Evolutionary conservation across 2,113 vertebrate species (phyloP).

Genomic region (Rhombomys opimus): DNA sequence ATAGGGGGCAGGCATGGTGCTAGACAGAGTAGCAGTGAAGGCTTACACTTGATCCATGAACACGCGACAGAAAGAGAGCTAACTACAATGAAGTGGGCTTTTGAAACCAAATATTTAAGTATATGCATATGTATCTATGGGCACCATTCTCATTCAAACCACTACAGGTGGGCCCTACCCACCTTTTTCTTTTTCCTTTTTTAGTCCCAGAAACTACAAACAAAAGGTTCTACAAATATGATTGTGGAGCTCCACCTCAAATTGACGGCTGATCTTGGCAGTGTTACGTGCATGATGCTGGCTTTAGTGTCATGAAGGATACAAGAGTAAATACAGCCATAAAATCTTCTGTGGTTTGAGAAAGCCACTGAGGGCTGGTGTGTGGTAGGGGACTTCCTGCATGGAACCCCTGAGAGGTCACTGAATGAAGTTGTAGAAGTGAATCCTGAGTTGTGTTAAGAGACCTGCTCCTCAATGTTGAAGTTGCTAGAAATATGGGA

Average conservation of each 20-base stretch:
- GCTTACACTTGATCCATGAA: not conserved
- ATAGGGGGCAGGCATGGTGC: not conserved
- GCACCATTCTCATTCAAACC: not conserved
- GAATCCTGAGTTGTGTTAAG: not conserved
- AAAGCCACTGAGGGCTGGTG: not conserved
- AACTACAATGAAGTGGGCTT: not conserved
- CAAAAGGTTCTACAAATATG: not conserved
- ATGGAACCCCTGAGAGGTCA: not conserved
- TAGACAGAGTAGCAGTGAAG: not conserved
- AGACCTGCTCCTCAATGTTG: not conserved
- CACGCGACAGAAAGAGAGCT: not conserved
- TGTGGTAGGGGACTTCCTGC: not conserved
- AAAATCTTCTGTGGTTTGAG: not conserved
- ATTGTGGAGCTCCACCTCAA: not conserved
- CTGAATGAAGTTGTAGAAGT: not conserved
- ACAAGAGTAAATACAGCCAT: not conserved
- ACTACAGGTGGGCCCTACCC: not conserved
- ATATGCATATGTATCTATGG: not conserved
- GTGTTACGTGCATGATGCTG: not conserved
- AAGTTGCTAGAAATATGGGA: not conserved
- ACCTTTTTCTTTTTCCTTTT: not conserved
- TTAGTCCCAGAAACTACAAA: not conserved
- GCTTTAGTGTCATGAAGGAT: not conserved
- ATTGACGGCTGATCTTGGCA: not conserved
- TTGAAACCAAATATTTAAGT: not conserved